These are phyloP conservation scores for Leptobrachium leishanense DNA, from an alignment of 2,113 vertebrate species.

Conservation along the genomic window DNA sequence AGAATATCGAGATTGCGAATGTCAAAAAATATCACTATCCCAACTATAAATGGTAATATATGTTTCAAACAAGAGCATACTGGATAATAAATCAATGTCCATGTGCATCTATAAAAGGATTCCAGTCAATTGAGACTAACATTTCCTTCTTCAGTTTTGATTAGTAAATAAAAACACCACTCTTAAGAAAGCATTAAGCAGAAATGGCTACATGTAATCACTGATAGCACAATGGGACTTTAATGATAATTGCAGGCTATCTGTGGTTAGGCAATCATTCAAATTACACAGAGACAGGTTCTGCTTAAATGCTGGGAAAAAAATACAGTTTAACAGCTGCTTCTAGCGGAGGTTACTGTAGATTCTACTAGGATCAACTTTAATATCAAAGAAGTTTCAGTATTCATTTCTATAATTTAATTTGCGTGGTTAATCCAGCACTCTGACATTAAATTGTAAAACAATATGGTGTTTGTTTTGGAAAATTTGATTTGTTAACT, in stretches of 20 bases:
- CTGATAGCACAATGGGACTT: conserved; percentile 57
- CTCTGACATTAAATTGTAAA: too few relatives aligned
- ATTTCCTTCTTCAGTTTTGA: conserved; percentile 38
- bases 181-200: conserved; percentile 45
- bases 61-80: conserved; percentile 14
- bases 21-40: neutral
- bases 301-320: conserved; percentile 53
- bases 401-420: conserved; percentile 41
- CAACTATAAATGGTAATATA: conserved; percentile 10
- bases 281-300: conserved; percentile 49
- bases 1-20: neutral
- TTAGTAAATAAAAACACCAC: conserved; percentile 29
- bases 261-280: conserved; percentile 39
- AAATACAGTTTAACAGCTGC: conserved; percentile 53
- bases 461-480: too few relatives aligned
- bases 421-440: conserved; percentile 1
- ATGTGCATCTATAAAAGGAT: conserved; percentile 24
- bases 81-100: conserved; percentile 36
- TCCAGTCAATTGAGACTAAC: conserved; percentile 31
- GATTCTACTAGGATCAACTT: conserved; percentile 40
- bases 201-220: conserved; percentile 50
- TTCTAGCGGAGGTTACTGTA: conserved; percentile 54
- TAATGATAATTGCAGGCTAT: conserved; percentile 66
- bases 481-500: too few relatives aligned
- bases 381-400: conserved; percentile 25